Base-by-base conservation (phyloP, 2,797 vertebrate species). In the Falco biarmicus region DNA sequence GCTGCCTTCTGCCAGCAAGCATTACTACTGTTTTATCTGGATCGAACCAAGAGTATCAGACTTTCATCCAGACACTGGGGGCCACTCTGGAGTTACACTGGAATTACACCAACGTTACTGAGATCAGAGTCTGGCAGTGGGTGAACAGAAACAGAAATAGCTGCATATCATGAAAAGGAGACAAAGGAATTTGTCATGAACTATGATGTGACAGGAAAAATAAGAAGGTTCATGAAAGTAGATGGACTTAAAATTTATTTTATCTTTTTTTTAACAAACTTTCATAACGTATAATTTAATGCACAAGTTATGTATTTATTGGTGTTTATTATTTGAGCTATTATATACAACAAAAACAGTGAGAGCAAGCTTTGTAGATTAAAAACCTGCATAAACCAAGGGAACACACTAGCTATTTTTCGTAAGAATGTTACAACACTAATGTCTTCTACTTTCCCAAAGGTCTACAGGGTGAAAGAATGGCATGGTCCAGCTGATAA, bases 21-120 rank as follows among this genome's bases (percentile, higher is more conserved):
- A 80, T 95, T 92, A 95, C 89, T 95, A 83, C 95, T 95, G 86
- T 96, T 95, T 96, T 96, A 77, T 96, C 94, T 96, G 96, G 95
- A 95, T 71, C 4, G 2, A 87, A 93, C 79, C 81, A 92, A 47
- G 83, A 59, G 68, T 60, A 93, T 93, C 56, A 78, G 76, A 75
- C 79, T 94, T 93, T 76, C 87, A 78, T 95, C 89, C 94, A 96
- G 90, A 94, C 95, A 90, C 90, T 92, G 94, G 95, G 64, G 86
- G 90, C 89, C 94, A 96, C 89, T 95, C 93, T 96, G 91, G 89
- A 95, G 83, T 94, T 97, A 83, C 88, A 61, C 87, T 95, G 92
- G 87, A 94, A 94, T 78, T 69, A 37, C 73, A 96, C 84, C 95
- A 93, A 75, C 47, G 66, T 92, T 90, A 69, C 89, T 94, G 94